phyloP scores from a whole-genome alignment of 2,888 invertebrate genomes.

The Melanostoma scalare region DNA sequence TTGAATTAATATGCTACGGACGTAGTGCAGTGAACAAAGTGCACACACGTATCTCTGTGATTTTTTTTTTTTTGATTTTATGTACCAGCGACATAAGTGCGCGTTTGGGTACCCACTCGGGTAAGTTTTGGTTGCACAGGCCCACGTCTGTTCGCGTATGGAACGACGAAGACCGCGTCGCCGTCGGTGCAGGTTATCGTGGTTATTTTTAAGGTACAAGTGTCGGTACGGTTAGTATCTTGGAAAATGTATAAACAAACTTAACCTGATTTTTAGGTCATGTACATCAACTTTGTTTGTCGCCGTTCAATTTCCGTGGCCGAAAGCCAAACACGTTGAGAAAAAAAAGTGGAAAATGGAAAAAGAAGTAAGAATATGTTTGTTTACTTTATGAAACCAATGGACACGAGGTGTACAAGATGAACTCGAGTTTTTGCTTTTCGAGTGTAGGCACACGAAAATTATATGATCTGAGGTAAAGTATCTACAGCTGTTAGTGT shows the following conservation, averaged over 20 bases:
- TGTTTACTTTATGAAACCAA: slow-evolving; percentile 17
- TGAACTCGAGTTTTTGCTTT: slow-evolving; percentile 5
- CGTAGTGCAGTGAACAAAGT: neutral
- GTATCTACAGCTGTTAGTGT: slow-evolving; percentile 47
- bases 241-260: slow-evolving; percentile 66
- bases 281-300: slow-evolving; percentile 67
- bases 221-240: slow-evolving; percentile 49
- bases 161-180: neutral
- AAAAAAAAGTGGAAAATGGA: neutral
- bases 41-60: too few species aligned
- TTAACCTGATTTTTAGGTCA: slow-evolving; percentile 72
- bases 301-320: slow-evolving; percentile 65
- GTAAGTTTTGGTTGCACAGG: slow-evolving; percentile 1
- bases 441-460: slow-evolving; percentile 37
- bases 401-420: slow-evolving; percentile 47
- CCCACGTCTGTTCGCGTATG: slow-evolving; percentile 22
- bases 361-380: neutral
- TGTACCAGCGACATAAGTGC: too few species aligned
- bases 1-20: slow-evolving; percentile 45
- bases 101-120: slow-evolving; percentile 8
- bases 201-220: slow-evolving; percentile 43
- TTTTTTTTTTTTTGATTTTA: too few species aligned
- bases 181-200: slow-evolving; percentile 29
- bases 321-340: slow-evolving; percentile 24
- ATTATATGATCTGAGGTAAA: slow-evolving; percentile 28